A percentile compares a stretch with the other conserved stretches of the same genome.
These are phyloP conservation scores for Ryuthela nishihirai DNA, from an alignment of 2,888 invertebrate species.

Conservation along the genomic window DNA sequence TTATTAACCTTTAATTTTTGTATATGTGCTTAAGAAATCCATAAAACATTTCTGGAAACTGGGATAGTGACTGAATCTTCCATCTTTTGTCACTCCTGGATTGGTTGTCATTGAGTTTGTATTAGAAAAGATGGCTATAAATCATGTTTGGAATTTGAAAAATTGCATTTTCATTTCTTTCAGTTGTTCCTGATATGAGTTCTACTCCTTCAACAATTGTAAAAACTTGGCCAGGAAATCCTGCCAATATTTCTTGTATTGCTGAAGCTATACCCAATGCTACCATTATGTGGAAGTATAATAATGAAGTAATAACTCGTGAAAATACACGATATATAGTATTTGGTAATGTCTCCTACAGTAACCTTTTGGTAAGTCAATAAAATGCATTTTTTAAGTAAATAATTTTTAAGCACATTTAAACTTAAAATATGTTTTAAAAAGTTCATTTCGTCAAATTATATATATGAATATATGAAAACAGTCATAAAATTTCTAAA, in stretches of 20 bases:
- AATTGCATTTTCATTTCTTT: not conserved
- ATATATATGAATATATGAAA: too few relatives aligned
- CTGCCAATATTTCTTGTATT: slow-evolving; percentile 75
- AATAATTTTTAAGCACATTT: not conserved
- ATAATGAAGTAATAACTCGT: slow-evolving; percentile 44
- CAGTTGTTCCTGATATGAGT: slow-evolving; percentile 66
- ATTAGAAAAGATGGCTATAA: too few relatives aligned
- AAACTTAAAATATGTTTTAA: too few relatives aligned
- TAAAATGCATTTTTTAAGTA: not conserved
- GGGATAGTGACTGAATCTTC: too few relatives aligned
- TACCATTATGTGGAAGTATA: slow-evolving; percentile 76
- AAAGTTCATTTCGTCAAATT: too few relatives aligned
- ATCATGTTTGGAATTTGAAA: not conserved
- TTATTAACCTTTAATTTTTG: too few relatives aligned
- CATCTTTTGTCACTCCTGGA: too few relatives aligned
- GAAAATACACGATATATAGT: slow-evolving; percentile 17
- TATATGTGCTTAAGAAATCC: too few relatives aligned
- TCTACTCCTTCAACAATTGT: slow-evolving; percentile 62
- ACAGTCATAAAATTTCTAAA: too few relatives aligned
- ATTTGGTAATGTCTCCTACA: slow-evolving; percentile 21
- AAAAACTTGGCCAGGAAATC: slow-evolving; percentile 73
- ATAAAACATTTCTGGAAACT: too few relatives aligned
- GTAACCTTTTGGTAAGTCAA: slow-evolving; percentile 31
- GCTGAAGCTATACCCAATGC: slow-evolving; percentile 88
- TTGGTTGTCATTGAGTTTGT: too few relatives aligned